A percentile compares a stretch with the other conserved stretches of the same genome.
These are phyloP conservation scores for Reticulitermes speratus DNA, from an alignment of 1,140 invertebrate species.

Conservation along the genomic window DNA sequence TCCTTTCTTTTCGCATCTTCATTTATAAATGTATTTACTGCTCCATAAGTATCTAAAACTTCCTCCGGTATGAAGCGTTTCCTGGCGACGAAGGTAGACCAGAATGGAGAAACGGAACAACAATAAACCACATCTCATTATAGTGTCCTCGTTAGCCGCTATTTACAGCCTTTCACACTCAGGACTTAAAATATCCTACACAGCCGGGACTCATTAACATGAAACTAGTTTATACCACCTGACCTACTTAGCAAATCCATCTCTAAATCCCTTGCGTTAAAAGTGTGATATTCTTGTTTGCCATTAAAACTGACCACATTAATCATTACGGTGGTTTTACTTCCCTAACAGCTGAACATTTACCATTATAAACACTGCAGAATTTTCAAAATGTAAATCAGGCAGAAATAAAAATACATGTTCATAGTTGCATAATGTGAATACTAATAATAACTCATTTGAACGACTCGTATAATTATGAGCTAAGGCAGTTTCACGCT, in stretches of 20 bases:
- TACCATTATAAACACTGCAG: not conserved
- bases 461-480: not conserved
- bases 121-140: not conserved
- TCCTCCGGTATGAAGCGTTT: too few relatives aligned
- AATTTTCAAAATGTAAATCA: not conserved
- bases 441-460: not conserved
- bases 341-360: not conserved
- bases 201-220: not conserved
- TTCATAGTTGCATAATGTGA: not conserved
- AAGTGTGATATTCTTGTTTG: not conserved
- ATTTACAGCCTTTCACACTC: not conserved
- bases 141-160: not conserved
- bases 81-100: not conserved
- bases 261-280: not conserved
- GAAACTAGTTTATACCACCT: not conserved
- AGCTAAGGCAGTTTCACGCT: not conserved
- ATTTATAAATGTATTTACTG: too few relatives aligned
- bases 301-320: not conserved
- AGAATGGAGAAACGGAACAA: not conserved
- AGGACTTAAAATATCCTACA: not conserved
- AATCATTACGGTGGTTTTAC: not conserved
- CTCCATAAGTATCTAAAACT: too few relatives aligned
- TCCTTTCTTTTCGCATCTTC: too few relatives aligned
- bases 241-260: constrained; percentile 1
- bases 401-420: not conserved